Evolutionary conservation across 2,888 invertebrate species (phyloP).

Genomic region (Nemotelus nigrinus): DNA sequence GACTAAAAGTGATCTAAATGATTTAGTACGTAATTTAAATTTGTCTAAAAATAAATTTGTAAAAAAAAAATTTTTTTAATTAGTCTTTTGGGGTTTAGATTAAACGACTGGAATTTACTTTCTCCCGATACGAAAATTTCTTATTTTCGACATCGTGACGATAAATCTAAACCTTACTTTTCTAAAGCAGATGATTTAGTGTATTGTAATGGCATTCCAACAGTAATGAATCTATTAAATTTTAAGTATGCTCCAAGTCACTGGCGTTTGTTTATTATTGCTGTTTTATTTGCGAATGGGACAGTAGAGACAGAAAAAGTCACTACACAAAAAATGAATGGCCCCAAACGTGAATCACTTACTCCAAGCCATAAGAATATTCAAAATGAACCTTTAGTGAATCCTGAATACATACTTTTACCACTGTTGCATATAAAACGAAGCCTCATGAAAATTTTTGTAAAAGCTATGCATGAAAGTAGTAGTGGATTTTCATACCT

Average conservation of each 20-base stretch:
- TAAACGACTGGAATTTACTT: slow-evolving; percentile 5
- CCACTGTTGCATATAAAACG: not conserved
- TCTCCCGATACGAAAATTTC: slow-evolving; percentile 22
- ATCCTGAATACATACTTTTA: slow-evolving; percentile 16
- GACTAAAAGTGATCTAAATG: not conserved
- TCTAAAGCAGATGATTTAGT: slow-evolving; percentile 26
- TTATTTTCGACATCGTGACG: slow-evolving; percentile 10
- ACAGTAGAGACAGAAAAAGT: slow-evolving; percentile 14
- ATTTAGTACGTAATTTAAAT: slow-evolving; percentile 1
- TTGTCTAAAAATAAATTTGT: too few species aligned
- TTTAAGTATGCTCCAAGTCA: slow-evolving; percentile 24
- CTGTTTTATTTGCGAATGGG: not conserved
- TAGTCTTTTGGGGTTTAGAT: not conserved
- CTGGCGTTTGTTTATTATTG: slow-evolving; percentile 14
- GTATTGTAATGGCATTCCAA: slow-evolving; percentile 33
- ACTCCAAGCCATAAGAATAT: slow-evolving; percentile 25
- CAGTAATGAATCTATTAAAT: slow-evolving; percentile 33
- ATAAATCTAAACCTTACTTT: slow-evolving; percentile 19
- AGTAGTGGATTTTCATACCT: too few species aligned
- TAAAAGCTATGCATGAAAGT: too few species aligned
- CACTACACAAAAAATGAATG: not conserved
- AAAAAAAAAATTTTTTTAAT: too few species aligned
- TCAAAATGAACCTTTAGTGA: not conserved
- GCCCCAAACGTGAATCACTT: not conserved
- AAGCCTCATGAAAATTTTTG: too few species aligned